These are phyloP conservation scores for Speoplatyrhinus poulsoni DNA, from an alignment of 2,113 vertebrate genomes.

Conservation along the genomic window DNA sequence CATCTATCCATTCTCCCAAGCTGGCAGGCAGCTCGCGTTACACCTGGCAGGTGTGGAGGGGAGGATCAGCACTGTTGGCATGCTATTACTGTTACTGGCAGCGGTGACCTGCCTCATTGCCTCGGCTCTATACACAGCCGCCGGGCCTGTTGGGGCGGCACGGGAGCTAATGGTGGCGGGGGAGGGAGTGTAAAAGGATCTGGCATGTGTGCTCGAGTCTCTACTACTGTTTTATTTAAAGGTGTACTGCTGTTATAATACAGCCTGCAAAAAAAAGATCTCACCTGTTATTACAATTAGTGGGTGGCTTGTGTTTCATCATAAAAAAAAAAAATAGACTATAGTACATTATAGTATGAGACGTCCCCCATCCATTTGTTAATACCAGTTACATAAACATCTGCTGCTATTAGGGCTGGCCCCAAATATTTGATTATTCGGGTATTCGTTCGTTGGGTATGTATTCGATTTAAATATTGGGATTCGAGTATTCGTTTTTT, in stretches of 20 bases:
- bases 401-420: neutral
- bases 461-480: too few species aligned
- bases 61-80: slow-evolving; percentile 3
- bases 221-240: slow-evolving; percentile 40
- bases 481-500: too few species aligned
- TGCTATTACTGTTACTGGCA: slow-evolving; percentile 9
- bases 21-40: slow-evolving; percentile 24
- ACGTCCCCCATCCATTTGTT: neutral
- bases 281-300: slow-evolving; percentile 8
- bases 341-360: neutral
- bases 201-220: slow-evolving; percentile 11
- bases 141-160: neutral
- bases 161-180: slow-evolving; percentile 3
- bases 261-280: neutral
- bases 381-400: neutral
- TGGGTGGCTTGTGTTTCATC: slow-evolving; percentile 18
- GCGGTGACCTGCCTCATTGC: neutral
- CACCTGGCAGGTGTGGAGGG: slow-evolving; percentile 46
- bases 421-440: too few species aligned
- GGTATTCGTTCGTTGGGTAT: too few species aligned
- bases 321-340: neutral
- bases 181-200: slow-evolving; percentile 24
- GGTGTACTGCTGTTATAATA: neutral
- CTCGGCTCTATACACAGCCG: neutral
- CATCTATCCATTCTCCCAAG: neutral